A percentile compares a stretch with the other conserved stretches of the same genome.
phyloP scores from a whole-genome alignment of 2,113 vertebrate genomes.

The Cyphomyrus plagiostoma region DNA sequence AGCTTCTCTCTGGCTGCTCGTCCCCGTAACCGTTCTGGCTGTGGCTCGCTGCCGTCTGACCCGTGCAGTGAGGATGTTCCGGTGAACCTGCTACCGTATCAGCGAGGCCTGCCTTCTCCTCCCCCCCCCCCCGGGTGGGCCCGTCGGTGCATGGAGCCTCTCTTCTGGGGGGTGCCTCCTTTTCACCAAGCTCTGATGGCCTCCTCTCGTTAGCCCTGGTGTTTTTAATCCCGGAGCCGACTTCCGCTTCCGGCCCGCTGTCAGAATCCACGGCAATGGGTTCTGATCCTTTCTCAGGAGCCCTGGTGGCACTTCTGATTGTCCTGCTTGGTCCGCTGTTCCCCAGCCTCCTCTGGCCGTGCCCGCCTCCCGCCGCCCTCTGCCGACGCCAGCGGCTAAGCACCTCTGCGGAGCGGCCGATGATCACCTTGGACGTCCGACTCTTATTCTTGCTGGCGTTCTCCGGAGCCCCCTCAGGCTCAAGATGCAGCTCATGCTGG shows the following conservation, averaged over 20 bases:
- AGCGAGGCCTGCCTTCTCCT: neutral
- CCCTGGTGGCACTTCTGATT: slow-evolving; percentile 40
- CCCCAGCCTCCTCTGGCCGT: slow-evolving; percentile 10
- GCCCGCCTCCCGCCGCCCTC: neutral
- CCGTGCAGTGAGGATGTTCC: neutral
- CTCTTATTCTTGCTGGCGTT: slow-evolving; percentile 60
- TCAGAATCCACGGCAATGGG: slow-evolving; percentile 58
- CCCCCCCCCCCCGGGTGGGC: neutral
- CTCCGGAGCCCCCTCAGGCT: slow-evolving; percentile 68
- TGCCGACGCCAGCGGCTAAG: slow-evolving; percentile 27
- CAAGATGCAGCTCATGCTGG: slow-evolving; percentile 83
- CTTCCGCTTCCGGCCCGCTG: slow-evolving; percentile 49
- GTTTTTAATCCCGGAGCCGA: neutral
- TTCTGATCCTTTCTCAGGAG: slow-evolving; percentile 39
- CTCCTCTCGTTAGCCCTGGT: neutral
- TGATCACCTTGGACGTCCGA: slow-evolving; percentile 60
- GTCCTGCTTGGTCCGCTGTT: slow-evolving; percentile 27
- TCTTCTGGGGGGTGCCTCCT: neutral
- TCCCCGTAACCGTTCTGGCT: slow-evolving; percentile 2
- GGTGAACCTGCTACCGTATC: neutral
- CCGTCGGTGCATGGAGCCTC: neutral
- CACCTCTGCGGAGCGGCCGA: slow-evolving; percentile 32
- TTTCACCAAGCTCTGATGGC: neutral
- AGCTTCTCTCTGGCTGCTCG: neutral
- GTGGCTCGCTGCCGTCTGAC: neutral